Percentiles rank a stretch among this genome's conserved stretches.
Evolutionary conservation across 2,797 vertebrate genomes (phyloP).

Genomic region (Acanthurus leucopareius): DNA sequence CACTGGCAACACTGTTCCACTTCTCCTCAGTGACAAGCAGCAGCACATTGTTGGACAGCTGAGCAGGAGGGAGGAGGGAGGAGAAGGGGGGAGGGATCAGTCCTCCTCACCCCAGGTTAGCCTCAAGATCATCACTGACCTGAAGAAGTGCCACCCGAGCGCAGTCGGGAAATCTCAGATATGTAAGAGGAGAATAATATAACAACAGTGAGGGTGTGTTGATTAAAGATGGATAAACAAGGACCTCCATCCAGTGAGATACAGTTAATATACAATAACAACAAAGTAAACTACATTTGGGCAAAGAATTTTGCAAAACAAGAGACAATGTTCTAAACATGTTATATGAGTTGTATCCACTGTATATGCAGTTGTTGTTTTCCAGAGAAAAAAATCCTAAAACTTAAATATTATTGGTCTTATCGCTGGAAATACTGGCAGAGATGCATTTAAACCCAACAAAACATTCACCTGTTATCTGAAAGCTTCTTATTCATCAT

Average conservation of each 20-base stretch:
- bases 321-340: not conserved
- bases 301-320: not conserved
- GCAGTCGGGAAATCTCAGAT: constrained; percentile 67
- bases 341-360: not conserved
- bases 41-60: constrained; percentile 96
- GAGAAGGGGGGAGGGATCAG: constrained; percentile 38
- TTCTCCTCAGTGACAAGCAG: constrained; percentile 88
- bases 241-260: constrained; percentile 11
- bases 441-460: not conserved
- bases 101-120: constrained; percentile 74
- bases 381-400: not conserved
- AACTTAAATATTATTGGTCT: not conserved
- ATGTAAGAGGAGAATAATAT: constrained; percentile 69
- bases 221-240: constrained; percentile 50
- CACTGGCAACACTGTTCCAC: constrained; percentile 77
- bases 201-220: constrained; percentile 61
- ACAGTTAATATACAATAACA: not conserved
- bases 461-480: not conserved
- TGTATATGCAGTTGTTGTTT: not conserved
- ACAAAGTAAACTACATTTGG: not conserved
- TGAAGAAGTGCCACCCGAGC: constrained; percentile 68
- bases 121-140: constrained; percentile 73
- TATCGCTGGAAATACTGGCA: not conserved
- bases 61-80: constrained; percentile 64
- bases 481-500: not conserved